These are phyloP conservation scores for Nasonia oneida DNA, from an alignment of 2,888 invertebrate genomes.

Conservation along the genomic window DNA sequence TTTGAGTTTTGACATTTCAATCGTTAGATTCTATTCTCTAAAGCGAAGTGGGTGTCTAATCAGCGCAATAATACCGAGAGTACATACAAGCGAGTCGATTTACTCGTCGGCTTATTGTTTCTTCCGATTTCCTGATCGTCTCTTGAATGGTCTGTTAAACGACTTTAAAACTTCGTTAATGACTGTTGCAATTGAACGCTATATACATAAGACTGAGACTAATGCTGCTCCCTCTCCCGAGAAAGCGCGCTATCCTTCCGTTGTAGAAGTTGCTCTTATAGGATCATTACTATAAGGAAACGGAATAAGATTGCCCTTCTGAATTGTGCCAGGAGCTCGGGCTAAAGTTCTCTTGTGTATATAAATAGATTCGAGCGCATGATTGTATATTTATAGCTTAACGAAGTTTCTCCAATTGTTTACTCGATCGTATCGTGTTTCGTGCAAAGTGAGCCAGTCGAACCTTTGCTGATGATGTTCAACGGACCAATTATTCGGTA, in stretches of 20 bases:
- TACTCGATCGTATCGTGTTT: too few relatives aligned
- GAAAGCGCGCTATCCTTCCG: neutral
- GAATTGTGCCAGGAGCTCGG: neutral
- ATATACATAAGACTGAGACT: neutral
- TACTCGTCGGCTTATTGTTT: neutral
- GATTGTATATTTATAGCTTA: neutral
- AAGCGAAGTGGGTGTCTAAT: neutral
- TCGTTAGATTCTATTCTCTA: too few relatives aligned
- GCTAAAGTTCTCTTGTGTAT: neutral
- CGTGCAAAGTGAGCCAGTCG: too few relatives aligned
- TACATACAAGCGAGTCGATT: constrained; percentile 12
- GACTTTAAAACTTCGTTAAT: constrained; percentile 40
- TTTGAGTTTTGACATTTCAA: too few relatives aligned
- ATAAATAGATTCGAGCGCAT: neutral
- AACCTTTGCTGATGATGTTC: too few relatives aligned
- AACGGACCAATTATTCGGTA: too few relatives aligned
- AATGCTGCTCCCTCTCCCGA: neutral
- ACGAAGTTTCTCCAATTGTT: too few relatives aligned
- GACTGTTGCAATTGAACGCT: constrained; percentile 18
- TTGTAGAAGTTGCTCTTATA: neutral
- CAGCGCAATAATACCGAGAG: neutral
- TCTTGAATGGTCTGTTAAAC: constrained; percentile 11
- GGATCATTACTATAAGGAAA: neutral
- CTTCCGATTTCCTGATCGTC: neutral
- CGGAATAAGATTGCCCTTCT: neutral